Evolutionary conservation across 2,888 invertebrate genomes (phyloP), one percentile per base, ranked within the genome.

Genomic region (Cordilura impudica): DNA sequence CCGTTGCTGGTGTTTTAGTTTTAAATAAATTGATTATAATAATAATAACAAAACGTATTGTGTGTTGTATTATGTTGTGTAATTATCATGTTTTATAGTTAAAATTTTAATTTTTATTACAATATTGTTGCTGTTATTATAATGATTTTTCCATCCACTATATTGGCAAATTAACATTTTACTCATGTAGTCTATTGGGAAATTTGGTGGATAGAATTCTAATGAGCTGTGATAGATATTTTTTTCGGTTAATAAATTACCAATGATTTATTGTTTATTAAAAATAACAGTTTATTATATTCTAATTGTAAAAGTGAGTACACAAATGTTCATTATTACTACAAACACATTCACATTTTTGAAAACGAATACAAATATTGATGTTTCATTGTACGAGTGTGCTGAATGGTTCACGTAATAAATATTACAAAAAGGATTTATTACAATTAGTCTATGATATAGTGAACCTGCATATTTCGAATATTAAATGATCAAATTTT

Each of bases 101-200:
- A 47, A 14, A 16, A 14, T 53, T 26, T 53, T 53, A 14, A 4
- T 12, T 4, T n/a, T 10, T 26, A 7, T 23, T 26, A 51, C n/a
- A 21, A n/a, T 23, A 26, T 53, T 45, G 10, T 45, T 60, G 45
- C 16, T 5, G 10, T 31, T 47, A 18, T 8, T 10, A 18, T 47
- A 47, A 61, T 47, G 26, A 47, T 61, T n/a, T 61, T 54, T 29
- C 61, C 31, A 66, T 58, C 58, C 47, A 69, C 35, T 7, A 18
- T 26, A 71, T 69, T 74, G 70, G 61, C 71, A 67, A 75, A 75
- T 79, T 71, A 71, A 67, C 61, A 61, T 61, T 79, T 71, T 63
- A 67, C 75, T 63, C 51, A 21, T 56, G 70, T 63, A 51, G 26
- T 63, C 79, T 63, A 58, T 67, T 29, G 79, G 79, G 71, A 63